Evolutionary conservation across 2,888 invertebrate genomes (phyloP), one percentile per base, ranked within the genome.

Genomic region (Patella ulyssiponensis): DNA sequence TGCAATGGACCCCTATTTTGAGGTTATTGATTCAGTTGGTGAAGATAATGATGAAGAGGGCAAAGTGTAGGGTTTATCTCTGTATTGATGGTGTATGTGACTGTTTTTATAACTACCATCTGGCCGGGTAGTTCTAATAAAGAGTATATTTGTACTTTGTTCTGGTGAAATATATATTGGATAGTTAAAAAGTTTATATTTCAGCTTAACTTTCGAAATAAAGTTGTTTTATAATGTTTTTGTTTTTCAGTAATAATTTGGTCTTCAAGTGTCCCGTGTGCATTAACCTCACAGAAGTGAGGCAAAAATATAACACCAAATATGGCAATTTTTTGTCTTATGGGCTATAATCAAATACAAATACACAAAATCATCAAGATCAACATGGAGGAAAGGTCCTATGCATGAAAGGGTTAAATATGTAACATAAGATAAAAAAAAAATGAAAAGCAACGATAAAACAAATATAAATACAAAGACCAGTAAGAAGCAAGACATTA

Each of bases 51-150:
- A 54, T 54, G 54, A 54, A 15, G 54, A 54, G 54, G 54, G 54
- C 17, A 4, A 54, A 54, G 17, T 17, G 17, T 17, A 54, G 54
- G 56, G 0, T 56, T 14, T 56, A 56, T n/a, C 15, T 56, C 56
- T 56, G 56, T 56, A 3, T 56, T 56, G 15, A 14, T 14, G 56
- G 15, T 56, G 9, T 3, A 14, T 4, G 15, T 12, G 56, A 56
- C 56, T 56, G 56, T 56, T 56, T 56, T n/a, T 56, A 56, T 56
- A 56, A 17, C n/a, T 56, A n/a, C n/a, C 56, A 56, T n/a, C 33
- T 33, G 33, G 7, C 33, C 33, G 33, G 33, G 33, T 33, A 33
- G 33, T 4, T 56, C 56, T 17, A 56, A 17, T 17, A 56, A 3
- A 56, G 17, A 56, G 0, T 17, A 17, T 3, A 14, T 17, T 17